phyloP scores from a whole-genome alignment of 2,113 vertebrate genomes.

The Pomatorhinus ruficollis region DNA sequence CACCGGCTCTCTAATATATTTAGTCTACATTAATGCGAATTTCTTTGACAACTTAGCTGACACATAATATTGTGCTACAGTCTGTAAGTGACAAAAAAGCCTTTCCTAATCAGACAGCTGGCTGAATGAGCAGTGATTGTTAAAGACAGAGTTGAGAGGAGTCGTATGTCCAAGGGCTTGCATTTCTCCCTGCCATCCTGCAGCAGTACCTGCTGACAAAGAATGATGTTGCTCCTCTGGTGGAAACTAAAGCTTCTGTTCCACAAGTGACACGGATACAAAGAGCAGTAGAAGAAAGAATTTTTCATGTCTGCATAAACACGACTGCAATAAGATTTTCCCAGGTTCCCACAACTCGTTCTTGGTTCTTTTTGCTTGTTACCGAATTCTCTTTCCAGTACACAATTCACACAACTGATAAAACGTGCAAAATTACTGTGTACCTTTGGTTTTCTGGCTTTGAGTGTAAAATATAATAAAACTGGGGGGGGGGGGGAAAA shows the following conservation, averaged over 20 bases:
- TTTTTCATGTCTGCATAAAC: background rate
- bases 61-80: background rate
- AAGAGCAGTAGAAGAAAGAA: background rate
- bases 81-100: slow-evolving; percentile 25
- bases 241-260: background rate
- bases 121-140: background rate
- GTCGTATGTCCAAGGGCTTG: background rate
- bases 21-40: slow-evolving; percentile 20
- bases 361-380: background rate
- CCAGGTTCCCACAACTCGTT: background rate
- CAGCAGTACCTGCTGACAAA: background rate
- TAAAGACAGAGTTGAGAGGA: slow-evolving; percentile 12
- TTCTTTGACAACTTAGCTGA: slow-evolving; percentile 21
- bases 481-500: background rate
- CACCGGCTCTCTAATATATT: slow-evolving; percentile 16
- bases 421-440: background rate
- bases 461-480: background rate
- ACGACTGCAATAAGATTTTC: background rate
- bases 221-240: background rate
- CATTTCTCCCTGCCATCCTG: slow-evolving; percentile 15
- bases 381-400: background rate
- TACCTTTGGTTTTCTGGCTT: background rate
- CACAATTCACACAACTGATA: background rate
- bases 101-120: slow-evolving; percentile 24
- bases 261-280: background rate